Evolutionary conservation across 2,888 invertebrate species (phyloP), one percentile per base, ranked within the genome.

Genomic region (Cephus pygmeus): DNA sequence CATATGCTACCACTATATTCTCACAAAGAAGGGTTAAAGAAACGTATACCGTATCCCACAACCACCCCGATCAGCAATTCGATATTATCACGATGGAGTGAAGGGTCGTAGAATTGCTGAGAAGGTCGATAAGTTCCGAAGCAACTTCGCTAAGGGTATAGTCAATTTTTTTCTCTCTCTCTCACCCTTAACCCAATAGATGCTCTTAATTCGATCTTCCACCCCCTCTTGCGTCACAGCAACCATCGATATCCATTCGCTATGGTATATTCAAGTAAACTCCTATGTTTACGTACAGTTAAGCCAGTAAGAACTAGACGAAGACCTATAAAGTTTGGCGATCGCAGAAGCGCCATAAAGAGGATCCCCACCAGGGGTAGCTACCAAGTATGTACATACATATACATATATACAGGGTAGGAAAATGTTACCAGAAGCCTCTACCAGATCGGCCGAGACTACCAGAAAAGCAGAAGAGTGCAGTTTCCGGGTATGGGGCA

Each of bases 261-360:
- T 56, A 56, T 23, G 56, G 56, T 56, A 56, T 56, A 56, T 56
- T 56, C 56, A 56, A 56, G 56, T 56, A 56, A 56, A 56, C 56
- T 73, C 78, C 79, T 77, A 77, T 78, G 79, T 77, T 82, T 79
- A 80, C 81, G 82, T 79, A 81, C 23, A 56, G 81, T 80, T 77
- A 79, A 76, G 78, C 78, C 23, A 34, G 80, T 77, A 83, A 83
- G 23, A 71, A 71, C 71, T 34, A 6, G 71, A 74, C 56, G 23
- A 74, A 1, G 35, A 12, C 80, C 85, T 86, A 83, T 87, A 87
- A 87, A 87, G 81, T 84, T 82, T 76, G 82, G 85, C 79, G 83
- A 85, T 86, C 83, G 85, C 83, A 80, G 82, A 84, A 83, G 82
- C 82, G 84, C 83, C 83, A 85, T 87, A 87, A 87, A 87, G 86